phyloP scores from a whole-genome alignment of 2,113 vertebrate genomes.

The Hippocampus zosterae region DNA sequence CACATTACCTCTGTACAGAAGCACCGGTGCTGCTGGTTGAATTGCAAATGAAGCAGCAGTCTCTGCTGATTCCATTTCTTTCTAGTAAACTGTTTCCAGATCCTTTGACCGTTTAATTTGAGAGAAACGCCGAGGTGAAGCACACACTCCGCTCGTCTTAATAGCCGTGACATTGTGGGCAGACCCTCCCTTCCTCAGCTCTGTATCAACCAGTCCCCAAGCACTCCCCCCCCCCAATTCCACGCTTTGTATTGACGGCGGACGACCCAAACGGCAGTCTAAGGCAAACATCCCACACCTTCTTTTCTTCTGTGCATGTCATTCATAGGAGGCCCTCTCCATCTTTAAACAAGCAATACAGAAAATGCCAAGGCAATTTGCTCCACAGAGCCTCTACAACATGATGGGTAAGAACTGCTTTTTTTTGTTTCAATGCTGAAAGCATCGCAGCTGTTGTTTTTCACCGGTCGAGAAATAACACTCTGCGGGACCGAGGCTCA shows the following conservation, averaged over 20 bases:
- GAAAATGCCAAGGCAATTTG: slow-evolving; percentile 98
- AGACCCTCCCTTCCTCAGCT: slow-evolving; percentile 45
- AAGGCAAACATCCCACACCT: slow-evolving; percentile 43
- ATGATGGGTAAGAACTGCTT: slow-evolving; percentile 91
- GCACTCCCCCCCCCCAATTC: slow-evolving; percentile 53
- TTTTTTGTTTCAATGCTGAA: slow-evolving; percentile 18
- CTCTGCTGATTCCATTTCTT: slow-evolving; percentile 38
- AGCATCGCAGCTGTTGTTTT: slow-evolving; percentile 13
- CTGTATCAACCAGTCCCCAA: slow-evolving; percentile 47
- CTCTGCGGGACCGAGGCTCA: neutral
- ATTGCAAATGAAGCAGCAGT: slow-evolving; percentile 19
- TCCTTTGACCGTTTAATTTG: slow-evolving; percentile 32
- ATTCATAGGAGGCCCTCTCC: slow-evolving; percentile 84
- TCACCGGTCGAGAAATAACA: neutral
- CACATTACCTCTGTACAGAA: slow-evolving; percentile 37
- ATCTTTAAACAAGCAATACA: slow-evolving; percentile 96
- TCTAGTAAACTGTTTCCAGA: slow-evolving; percentile 26
- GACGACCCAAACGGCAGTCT: slow-evolving; percentile 20
- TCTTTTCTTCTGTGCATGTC: slow-evolving; percentile 26
- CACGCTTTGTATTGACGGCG: slow-evolving; percentile 52
- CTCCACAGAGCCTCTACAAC: slow-evolving; percentile 97
- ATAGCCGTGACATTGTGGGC: slow-evolving; percentile 50
- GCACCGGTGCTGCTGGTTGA: slow-evolving; percentile 41
- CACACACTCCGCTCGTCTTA: slow-evolving; percentile 40
- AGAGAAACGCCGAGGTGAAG: slow-evolving; percentile 27